These are phyloP conservation scores for Otolemur crassicaudatus DNA, from an alignment of 2,797 vertebrate genomes.

Conservation along the genomic window DNA sequence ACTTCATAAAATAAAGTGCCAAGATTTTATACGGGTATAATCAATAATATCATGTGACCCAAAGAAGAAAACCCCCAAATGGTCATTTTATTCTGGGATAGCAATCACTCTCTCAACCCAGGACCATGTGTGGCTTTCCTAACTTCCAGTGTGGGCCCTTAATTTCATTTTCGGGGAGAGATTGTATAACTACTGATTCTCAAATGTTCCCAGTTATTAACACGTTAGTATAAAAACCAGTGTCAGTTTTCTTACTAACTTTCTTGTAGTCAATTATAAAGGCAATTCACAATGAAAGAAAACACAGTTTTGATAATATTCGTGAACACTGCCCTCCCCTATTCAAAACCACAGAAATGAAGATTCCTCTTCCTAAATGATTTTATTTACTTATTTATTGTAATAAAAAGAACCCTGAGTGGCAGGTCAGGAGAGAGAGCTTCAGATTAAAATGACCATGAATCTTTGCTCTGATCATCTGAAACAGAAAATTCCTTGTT, in stretches of 20 bases:
- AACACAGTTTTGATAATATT: background rate
- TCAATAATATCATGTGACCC: background rate
- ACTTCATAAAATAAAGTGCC: background rate
- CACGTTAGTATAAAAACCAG: background rate
- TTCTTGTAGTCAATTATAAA: background rate
- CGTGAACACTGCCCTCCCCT: background rate
- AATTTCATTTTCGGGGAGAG: background rate
- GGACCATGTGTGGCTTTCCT: background rate
- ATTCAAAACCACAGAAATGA: background rate
- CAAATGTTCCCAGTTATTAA: background rate
- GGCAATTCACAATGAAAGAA: background rate
- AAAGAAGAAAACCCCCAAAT: background rate
- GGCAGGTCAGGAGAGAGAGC: background rate
- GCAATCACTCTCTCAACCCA: background rate
- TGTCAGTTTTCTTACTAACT: background rate
- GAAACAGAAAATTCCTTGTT: constrained; percentile 1
- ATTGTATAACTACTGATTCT: background rate
- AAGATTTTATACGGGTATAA: too few species aligned
- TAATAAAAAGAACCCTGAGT: background rate
- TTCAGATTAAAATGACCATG: background rate
- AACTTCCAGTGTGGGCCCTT: background rate
- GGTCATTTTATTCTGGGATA: background rate
- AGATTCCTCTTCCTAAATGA: background rate
- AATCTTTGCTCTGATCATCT: background rate
- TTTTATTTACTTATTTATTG: background rate